These are phyloP conservation scores for Apis laboriosa DNA, from an alignment of 1,140 invertebrate genomes.

Conservation along the genomic window DNA sequence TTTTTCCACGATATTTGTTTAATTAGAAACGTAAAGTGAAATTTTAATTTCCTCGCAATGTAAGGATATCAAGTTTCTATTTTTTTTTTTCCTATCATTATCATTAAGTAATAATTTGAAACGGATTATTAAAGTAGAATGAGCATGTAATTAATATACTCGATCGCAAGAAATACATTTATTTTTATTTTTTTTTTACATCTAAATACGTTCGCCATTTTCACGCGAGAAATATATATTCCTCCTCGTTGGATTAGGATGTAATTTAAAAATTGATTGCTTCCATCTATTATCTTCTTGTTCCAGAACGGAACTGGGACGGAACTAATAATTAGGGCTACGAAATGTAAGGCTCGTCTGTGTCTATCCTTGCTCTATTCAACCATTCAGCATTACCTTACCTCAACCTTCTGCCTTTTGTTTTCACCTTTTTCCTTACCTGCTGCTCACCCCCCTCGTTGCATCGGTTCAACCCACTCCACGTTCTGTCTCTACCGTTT, in stretches of 20 bases:
- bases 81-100: not conserved
- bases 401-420: slow-evolving; percentile 31
- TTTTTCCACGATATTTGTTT: too few relatives aligned
- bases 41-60: too few relatives aligned
- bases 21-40: too few relatives aligned
- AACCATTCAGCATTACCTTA: slow-evolving; percentile 29
- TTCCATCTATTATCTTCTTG: slow-evolving; percentile 76
- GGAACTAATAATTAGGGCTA: slow-evolving; percentile 74
- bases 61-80: not conserved
- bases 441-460: slow-evolving; percentile 19
- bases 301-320: slow-evolving; percentile 67
- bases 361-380: slow-evolving; percentile 53
- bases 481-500: slow-evolving; percentile 14
- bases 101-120: too few relatives aligned
- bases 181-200: too few relatives aligned
- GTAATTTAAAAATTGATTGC: slow-evolving; percentile 73
- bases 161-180: not conserved
- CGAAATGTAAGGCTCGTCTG: slow-evolving; percentile 44
- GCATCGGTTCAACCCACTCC: slow-evolving; percentile 52
- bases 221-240: slow-evolving; percentile 50
- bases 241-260: slow-evolving; percentile 57
- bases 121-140: not conserved
- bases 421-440: slow-evolving; percentile 54
- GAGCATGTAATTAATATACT: not conserved
- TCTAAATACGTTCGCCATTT: slow-evolving; percentile 23